phyloP scores from a whole-genome alignment of 2,888 invertebrate species.

The Boloria euphrosyne region DNA sequence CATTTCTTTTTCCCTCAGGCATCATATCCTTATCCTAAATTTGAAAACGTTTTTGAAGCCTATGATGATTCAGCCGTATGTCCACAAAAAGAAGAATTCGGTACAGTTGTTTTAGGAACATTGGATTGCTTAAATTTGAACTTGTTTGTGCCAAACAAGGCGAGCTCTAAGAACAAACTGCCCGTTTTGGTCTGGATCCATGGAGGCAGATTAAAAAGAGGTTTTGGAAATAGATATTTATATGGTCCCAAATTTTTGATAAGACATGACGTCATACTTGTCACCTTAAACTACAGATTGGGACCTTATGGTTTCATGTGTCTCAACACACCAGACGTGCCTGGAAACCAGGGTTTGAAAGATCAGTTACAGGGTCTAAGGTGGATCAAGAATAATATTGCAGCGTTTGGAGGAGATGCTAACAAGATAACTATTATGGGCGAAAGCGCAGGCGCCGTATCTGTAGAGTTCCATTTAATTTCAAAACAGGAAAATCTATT shows the following conservation, averaged over 20 bases:
- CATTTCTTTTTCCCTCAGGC: neutral
- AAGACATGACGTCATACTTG: slow-evolving; percentile 54
- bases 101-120: slow-evolving; percentile 52
- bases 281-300: slow-evolving; percentile 58
- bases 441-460: slow-evolving; percentile 58
- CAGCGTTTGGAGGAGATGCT: slow-evolving; percentile 58
- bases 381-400: slow-evolving; percentile 60
- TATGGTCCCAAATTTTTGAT: slow-evolving; percentile 56
- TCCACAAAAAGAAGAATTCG: slow-evolving; percentile 49
- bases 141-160: slow-evolving; percentile 77
- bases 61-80: slow-evolving; percentile 49
- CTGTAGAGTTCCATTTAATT: slow-evolving; percentile 58
- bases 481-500: slow-evolving; percentile 52
- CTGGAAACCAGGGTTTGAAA: slow-evolving; percentile 66
- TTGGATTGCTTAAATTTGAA: slow-evolving; percentile 84
- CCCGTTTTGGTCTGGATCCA: slow-evolving; percentile 67
- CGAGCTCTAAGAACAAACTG: slow-evolving; percentile 42
- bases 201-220: slow-evolving; percentile 60
- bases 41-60: slow-evolving; percentile 45
- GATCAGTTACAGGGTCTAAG: slow-evolving; percentile 57
- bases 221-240: slow-evolving; percentile 48
- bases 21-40: slow-evolving; percentile 40
- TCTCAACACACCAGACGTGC: slow-evolving; percentile 54
- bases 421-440: slow-evolving; percentile 60
- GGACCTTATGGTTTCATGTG: slow-evolving; percentile 70